Evolutionary conservation across 2,797 vertebrate species (phyloP).

Genomic region (Arrhamphus sclerolepis): DNA sequence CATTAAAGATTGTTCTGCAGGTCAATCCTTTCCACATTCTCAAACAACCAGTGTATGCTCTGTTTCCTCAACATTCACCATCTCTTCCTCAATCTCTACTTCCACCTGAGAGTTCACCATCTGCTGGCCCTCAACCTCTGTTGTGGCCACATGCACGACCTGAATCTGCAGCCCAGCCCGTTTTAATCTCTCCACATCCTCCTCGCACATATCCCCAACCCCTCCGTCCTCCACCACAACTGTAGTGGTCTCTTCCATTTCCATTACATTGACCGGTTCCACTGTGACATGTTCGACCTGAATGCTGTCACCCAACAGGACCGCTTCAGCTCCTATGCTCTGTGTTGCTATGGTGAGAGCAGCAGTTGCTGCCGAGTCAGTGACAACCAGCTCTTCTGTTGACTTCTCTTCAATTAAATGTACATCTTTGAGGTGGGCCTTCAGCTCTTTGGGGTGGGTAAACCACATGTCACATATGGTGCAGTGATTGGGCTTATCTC

Average conservation of each 20-base stretch:
- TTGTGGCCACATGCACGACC: slow-evolving; percentile 83
- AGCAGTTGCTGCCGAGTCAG: slow-evolving; percentile 82
- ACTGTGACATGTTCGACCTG: slow-evolving; percentile 88
- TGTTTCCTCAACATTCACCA: slow-evolving; percentile 63
- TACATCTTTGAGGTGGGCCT: slow-evolving; percentile 86
- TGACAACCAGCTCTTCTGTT: slow-evolving; percentile 77
- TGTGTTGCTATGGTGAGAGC: slow-evolving; percentile 74
- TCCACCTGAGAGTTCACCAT: slow-evolving; percentile 86
- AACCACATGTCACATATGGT: slow-evolving; percentile 98
- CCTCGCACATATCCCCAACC: slow-evolving; percentile 78
- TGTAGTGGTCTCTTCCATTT: slow-evolving; percentile 86
- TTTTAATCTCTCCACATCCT: slow-evolving; percentile 78
- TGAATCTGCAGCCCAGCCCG: slow-evolving; percentile 87
- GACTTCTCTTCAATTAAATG: slow-evolving; percentile 86
- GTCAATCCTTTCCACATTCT: slow-evolving; percentile 27
- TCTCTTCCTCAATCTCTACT: slow-evolving; percentile 79
- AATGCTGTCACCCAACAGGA: slow-evolving; percentile 87
- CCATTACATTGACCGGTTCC: slow-evolving; percentile 89
- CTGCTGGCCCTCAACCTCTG: slow-evolving; percentile 77
- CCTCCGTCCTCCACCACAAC: slow-evolving; percentile 84
- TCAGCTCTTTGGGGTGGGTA: slow-evolving; percentile 91
- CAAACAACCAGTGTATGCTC: slow-evolving; percentile 61
- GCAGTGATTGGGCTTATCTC: slow-evolving; percentile 97
- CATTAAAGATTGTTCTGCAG: slow-evolving; percentile 4
- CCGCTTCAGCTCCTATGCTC: slow-evolving; percentile 79